phyloP scores from a whole-genome alignment of 2,113 vertebrate species.

The Eleginops maclovinus region DNA sequence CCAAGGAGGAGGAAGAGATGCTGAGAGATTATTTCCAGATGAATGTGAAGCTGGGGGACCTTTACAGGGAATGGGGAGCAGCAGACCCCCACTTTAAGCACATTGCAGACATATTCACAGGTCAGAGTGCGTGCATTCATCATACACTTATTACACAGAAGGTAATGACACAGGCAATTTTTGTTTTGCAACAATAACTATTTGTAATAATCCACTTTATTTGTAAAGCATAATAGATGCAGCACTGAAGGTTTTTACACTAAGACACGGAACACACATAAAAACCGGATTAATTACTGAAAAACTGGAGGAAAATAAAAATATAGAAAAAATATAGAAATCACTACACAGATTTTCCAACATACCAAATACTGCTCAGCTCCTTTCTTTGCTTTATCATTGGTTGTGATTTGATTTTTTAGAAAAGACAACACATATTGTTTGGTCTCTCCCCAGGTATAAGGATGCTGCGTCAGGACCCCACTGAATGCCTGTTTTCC shows the following conservation, averaged over 20 bases:
- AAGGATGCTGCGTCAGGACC: constrained; percentile 92
- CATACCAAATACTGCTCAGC: no score
- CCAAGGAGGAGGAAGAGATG: constrained; percentile 70
- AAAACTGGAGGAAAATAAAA: no score
- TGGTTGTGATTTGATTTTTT: neutral
- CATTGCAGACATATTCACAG: constrained; percentile 86
- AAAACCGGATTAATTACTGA: no score
- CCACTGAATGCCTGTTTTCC: constrained; percentile 93
- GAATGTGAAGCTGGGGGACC: constrained; percentile 79
- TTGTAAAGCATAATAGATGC: no score
- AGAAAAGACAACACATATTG: neutral
- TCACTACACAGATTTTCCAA: no score
- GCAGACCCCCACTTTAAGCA: constrained; percentile 86
- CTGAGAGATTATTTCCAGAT: constrained; percentile 90
- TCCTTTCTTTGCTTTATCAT: no score
- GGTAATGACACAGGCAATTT: neutral
- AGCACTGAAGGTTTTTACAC: no score
- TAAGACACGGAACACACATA: no score
- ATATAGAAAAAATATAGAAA: no score
- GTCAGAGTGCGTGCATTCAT: constrained; percentile 62
- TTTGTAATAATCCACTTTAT: no score
- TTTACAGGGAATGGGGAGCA: constrained; percentile 86
- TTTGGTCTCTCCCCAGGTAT: constrained; percentile 84
- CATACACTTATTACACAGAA: neutral
- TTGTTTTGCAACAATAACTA: neutral